Percentiles rank a stretch among this genome's conserved stretches.
Conservation (phyloP, 2,113 vertebrate species). For the Bos javanicus region DNA sequence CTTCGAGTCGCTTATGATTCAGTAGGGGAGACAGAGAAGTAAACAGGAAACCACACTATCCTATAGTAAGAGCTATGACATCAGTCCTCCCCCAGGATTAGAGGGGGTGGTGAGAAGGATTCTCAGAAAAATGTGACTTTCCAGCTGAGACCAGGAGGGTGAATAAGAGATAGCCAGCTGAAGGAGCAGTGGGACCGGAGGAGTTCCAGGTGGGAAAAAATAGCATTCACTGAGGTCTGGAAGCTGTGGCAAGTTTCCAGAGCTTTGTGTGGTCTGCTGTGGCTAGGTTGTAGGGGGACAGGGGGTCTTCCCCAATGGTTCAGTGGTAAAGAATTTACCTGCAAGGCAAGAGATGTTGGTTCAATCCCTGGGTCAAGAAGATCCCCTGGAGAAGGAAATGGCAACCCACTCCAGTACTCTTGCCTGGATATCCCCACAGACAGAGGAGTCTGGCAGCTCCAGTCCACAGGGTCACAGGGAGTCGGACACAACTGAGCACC, state of each 20-base stretch:
- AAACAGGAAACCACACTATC: rapidly evolving
- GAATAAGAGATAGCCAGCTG: background rate
- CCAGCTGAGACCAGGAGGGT: background rate
- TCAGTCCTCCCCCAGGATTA: background rate
- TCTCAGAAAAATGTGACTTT: background rate
- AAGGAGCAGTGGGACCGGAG: rapidly evolving
- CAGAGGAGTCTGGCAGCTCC: background rate
- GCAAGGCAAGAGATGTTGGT: background rate
- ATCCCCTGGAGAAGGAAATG: background rate
- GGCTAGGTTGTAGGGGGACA: background rate
- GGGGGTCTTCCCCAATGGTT: background rate
- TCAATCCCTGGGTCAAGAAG: background rate
- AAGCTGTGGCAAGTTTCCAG: background rate
- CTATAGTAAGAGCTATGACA: rapidly evolving
- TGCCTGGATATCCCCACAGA: background rate
- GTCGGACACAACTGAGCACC: background rate
- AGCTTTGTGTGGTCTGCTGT: rapidly evolving
- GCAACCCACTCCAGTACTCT: background rate
- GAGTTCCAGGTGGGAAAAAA: background rate
- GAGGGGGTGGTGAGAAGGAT: background rate
- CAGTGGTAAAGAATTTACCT: background rate
- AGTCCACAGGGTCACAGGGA: background rate
- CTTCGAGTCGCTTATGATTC: background rate
- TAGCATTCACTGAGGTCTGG: too few species aligned
- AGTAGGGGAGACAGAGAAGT: background rate